These are phyloP conservation scores for Epizoanthus stellaris DNA, from an alignment of 92 coral and sea anemone genomes.

Conservation along the genomic window DNA sequence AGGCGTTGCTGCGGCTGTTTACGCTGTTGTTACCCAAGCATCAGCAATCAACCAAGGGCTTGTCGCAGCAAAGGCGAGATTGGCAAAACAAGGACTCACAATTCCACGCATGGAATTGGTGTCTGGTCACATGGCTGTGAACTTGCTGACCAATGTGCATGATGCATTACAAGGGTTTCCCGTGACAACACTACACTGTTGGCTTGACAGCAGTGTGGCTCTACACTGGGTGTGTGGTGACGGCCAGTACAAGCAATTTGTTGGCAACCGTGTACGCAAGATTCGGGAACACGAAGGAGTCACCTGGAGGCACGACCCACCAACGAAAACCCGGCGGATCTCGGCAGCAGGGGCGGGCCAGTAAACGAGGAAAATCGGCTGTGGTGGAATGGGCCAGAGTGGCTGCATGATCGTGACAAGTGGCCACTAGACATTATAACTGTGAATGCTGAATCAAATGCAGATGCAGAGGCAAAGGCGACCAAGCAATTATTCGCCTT, in stretches of 20 bases:
- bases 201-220: slow-evolving; percentile 47
- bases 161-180: slow-evolving; percentile 35
- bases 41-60: slow-evolving; percentile 25
- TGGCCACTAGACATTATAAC: slow-evolving; percentile 2
- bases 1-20: neutral
- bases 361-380: neutral
- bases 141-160: slow-evolving; percentile 26
- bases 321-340: no score
- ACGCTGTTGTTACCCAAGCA: slow-evolving; percentile 39
- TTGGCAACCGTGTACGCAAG: slow-evolving; percentile 40
- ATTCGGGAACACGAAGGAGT: slow-evolving; percentile 18
- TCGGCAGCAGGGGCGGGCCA: no score
- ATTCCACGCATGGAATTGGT: slow-evolving; percentile 50
- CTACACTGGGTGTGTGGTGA: slow-evolving; percentile 43
- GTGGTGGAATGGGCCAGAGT: slow-evolving; percentile 9
- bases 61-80: slow-evolving; percentile 25
- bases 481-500: slow-evolving; percentile 1
- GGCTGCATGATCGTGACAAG: neutral
- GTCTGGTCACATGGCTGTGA: slow-evolving; percentile 47
- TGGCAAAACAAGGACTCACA: slow-evolving; percentile 32
- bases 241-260: slow-evolving; percentile 52
- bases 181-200: slow-evolving; percentile 17
- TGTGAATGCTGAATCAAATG: neutral
- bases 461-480: neutral
- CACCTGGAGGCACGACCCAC: slow-evolving; percentile 10